These are phyloP conservation scores for Drosophila eugracilis DNA, from an alignment of 1,140 invertebrate genomes.

Conservation along the genomic window DNA sequence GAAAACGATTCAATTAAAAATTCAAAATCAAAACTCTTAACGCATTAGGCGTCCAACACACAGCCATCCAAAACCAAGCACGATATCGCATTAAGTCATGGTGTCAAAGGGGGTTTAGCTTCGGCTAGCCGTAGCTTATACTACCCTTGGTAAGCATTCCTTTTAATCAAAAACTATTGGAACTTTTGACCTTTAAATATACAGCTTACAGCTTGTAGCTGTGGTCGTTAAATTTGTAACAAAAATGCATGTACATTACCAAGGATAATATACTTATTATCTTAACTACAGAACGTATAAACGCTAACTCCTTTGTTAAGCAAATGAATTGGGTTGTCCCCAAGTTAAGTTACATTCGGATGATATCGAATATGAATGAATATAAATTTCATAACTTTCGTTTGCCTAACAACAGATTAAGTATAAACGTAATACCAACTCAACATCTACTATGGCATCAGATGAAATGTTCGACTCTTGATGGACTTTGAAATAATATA, in stretches of 20 bases:
- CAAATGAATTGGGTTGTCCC: not conserved
- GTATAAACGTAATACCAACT: not conserved
- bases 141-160: constrained; percentile 17
- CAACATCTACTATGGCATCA: constrained; percentile 21
- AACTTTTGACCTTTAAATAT: too few species aligned
- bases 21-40: constrained; percentile 56
- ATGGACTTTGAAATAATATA: not conserved
- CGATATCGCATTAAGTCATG: constrained; percentile 8
- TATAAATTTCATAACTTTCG: not conserved
- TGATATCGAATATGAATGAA: too few species aligned
- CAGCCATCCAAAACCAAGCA: constrained; percentile 29
- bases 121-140: constrained; percentile 11
- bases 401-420: constrained; percentile 9
- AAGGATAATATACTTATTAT: too few species aligned
- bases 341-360: not conserved
- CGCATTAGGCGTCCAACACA: constrained; percentile 18
- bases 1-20: constrained; percentile 73
- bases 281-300: not conserved
- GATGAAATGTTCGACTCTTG: constrained; percentile 5
- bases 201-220: too few species aligned
- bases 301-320: constrained; percentile 2
- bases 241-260: too few species aligned
- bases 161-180: too few species aligned
- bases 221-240: too few species aligned
- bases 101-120: not conserved